phyloP scores from a whole-genome alignment of 2,113 vertebrate species.

The Malaclemys terrapin region DNA sequence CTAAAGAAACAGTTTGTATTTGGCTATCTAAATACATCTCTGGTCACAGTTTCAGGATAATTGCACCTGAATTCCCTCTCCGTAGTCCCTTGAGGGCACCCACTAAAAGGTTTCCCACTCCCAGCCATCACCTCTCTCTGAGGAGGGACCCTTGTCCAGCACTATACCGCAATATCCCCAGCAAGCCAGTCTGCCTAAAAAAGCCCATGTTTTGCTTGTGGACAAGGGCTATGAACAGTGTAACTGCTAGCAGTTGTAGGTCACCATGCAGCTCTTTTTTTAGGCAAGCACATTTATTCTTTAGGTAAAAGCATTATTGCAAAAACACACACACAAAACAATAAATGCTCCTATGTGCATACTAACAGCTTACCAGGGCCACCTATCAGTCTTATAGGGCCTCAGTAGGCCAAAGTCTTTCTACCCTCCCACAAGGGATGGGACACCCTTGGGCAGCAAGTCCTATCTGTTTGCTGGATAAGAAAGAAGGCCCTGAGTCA shows the following conservation, averaged over 20 bases:
- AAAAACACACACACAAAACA: neutral
- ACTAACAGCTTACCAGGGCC: neutral
- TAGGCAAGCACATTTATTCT: neutral
- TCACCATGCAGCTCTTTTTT: neutral
- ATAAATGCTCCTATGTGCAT: neutral
- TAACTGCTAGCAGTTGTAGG: neutral
- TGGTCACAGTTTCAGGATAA: neutral
- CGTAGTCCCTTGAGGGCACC: neutral
- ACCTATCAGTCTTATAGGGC: neutral
- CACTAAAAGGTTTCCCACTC: neutral
- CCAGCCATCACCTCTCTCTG: neutral
- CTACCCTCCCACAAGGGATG: neutral
- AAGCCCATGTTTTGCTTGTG: neutral
- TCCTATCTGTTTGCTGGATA: neutral
- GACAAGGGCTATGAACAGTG: neutral
- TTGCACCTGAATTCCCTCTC: neutral
- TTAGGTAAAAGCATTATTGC: neutral
- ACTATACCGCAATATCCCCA: neutral
- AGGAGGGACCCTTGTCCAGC: neutral
- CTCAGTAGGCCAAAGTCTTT: neutral
- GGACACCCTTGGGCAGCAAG: neutral
- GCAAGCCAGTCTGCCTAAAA: neutral
- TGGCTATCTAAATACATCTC: conserved; percentile 2
- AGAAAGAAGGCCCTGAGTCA: neutral
- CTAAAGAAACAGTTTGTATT: conserved; percentile 32